Conservation (phyloP, 2,797 vertebrate genomes). For the Geotrypetes seraphini region DNA sequence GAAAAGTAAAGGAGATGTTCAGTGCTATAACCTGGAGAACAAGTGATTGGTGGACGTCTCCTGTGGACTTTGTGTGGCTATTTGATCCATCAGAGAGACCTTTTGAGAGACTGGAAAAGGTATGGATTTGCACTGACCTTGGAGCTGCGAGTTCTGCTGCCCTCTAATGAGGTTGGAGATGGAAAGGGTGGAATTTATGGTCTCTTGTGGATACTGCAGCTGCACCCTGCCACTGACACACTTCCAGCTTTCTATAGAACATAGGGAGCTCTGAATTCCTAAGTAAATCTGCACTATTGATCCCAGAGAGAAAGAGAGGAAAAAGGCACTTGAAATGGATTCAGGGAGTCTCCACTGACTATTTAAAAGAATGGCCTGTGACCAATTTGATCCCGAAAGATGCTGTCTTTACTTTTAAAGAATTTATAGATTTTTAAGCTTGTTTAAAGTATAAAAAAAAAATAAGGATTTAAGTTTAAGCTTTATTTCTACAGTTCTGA, state of each 20-base stretch:
- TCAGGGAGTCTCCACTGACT: conserved; percentile 60
- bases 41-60: conserved; percentile 33
- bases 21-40: conserved; percentile 66
- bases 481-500: conserved; percentile 41
- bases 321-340: conserved; percentile 39
- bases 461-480: conserved; percentile 10
- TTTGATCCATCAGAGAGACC: conserved; percentile 33
- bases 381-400: conserved; percentile 28
- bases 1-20: conserved; percentile 68
- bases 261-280: conserved; percentile 37
- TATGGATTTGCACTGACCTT: conserved; percentile 1
- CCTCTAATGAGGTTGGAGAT: neutral
- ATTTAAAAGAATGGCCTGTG: conserved; percentile 39
- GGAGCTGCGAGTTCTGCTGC: conserved; percentile 10
- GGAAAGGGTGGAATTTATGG: neutral
- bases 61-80: conserved; percentile 17
- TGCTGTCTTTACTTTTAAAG: conserved; percentile 10
- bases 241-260: conserved; percentile 29
- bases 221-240: conserved; percentile 13
- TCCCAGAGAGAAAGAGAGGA: conserved; percentile 23
- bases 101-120: conserved; percentile 36
- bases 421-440: conserved; percentile 8
- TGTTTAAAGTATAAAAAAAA: conserved; percentile 4
- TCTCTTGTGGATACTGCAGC: conserved; percentile 9
- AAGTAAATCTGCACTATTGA: conserved; percentile 59